A percentile compares a stretch with the other conserved stretches of the same genome.
Conservation (phyloP, 2,113 vertebrate genomes). For the Upupa epops region DNA sequence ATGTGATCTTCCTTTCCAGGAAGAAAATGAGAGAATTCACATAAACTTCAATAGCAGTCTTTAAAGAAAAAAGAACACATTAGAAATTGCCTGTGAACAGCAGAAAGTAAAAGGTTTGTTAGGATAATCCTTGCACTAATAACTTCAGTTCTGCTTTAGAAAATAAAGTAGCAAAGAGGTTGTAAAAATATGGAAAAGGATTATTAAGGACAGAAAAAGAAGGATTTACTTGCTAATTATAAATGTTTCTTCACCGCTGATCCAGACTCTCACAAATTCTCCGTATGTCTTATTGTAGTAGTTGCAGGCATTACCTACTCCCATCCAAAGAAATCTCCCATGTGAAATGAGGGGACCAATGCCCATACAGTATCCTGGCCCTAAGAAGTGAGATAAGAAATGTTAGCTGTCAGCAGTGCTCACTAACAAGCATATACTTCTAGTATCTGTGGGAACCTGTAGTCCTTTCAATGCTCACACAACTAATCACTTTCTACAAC, state of each 20-base stretch:
- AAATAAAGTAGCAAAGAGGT: background rate
- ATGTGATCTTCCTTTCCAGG: background rate
- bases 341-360: slow-evolving; percentile 89
- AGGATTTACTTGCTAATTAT: slow-evolving; percentile 89
- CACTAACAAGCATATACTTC: background rate
- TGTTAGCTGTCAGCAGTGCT: background rate
- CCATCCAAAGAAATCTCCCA: slow-evolving; percentile 88
- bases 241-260: slow-evolving; percentile 90
- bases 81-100: background rate
- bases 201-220: background rate
- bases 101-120: background rate
- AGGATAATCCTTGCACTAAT: background rate
- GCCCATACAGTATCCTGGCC: slow-evolving; percentile 88
- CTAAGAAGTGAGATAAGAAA: slow-evolving; percentile 60
- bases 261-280: slow-evolving; percentile 92
- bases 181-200: background rate
- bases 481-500: background rate
- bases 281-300: slow-evolving; percentile 94
- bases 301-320: slow-evolving; percentile 91
- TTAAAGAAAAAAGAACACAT: background rate
- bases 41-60: background rate
- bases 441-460: rapidly evolving
- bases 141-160: background rate
- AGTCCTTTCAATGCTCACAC: too few relatives aligned
- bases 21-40: background rate